Conservation (phyloP, 2,797 vertebrate species). For the Rhyacichthys aspro region DNA sequence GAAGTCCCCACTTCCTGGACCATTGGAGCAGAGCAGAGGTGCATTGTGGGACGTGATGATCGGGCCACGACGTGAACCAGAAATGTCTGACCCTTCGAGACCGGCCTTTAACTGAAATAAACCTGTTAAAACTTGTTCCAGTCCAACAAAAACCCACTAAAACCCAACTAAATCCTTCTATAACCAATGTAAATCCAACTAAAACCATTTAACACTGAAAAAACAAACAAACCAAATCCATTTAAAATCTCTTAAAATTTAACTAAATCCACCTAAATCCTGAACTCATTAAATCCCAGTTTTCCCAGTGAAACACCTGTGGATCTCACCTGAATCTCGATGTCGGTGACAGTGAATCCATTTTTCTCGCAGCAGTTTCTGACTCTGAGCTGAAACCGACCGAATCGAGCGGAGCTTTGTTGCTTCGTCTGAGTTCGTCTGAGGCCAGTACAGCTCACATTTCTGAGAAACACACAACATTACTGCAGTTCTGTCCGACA, state of each 20-base stretch:
- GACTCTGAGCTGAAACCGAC: conserved; percentile 78
- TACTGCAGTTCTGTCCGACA: too few relatives aligned
- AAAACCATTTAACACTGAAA: too few relatives aligned
- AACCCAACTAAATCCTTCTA: too few relatives aligned
- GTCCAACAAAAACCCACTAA: too few relatives aligned
- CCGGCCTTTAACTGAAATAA: conserved; percentile 68
- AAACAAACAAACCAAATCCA: too few relatives aligned
- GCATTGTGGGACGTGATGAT: conserved; percentile 89
- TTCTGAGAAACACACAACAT: conserved; percentile 79
- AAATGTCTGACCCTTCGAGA: conserved; percentile 82
- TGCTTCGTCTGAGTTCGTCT: conserved; percentile 44
- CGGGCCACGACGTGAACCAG: conserved; percentile 90
- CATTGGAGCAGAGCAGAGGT: conserved; percentile 82
- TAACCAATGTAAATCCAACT: too few relatives aligned
- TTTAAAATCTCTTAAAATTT: too few relatives aligned
- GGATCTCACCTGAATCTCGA: conserved; percentile 80
- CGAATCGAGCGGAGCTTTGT: conserved; percentile 70
- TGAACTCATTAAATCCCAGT: too few relatives aligned
- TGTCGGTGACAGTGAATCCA: conserved; percentile 80
- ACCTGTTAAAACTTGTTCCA: neutral
- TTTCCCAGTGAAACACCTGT: too few relatives aligned
- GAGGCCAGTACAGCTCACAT: conserved; percentile 89
- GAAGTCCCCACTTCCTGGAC: conserved; percentile 83
- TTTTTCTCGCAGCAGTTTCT: conserved; percentile 64
- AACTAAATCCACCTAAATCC: too few relatives aligned